Evolutionary conservation across 2,888 invertebrate genomes (phyloP).

Genomic region (Ptilodon capucinus): DNA sequence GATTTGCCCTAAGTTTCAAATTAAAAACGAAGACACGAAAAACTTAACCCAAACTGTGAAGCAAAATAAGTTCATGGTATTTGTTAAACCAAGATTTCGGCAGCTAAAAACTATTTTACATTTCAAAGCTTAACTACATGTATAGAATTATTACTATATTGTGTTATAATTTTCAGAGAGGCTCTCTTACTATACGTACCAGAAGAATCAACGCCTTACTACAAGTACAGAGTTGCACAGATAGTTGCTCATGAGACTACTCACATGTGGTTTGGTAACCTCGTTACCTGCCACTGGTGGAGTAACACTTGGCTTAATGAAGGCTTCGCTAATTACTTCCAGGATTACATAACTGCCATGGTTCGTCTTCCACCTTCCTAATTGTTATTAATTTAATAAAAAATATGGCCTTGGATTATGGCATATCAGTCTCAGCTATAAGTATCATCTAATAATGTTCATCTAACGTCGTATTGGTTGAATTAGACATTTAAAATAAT

Average conservation of each 20-base stretch:
- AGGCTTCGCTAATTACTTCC: conserved; percentile 88
- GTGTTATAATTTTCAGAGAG: conserved; percentile 52
- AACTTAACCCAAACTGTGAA: no score
- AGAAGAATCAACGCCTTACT: conserved; percentile 66
- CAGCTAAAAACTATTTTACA: no score
- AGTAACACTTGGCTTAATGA: conserved; percentile 88
- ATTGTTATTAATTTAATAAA: not conserved
- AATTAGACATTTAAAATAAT: no score
- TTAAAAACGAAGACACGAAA: no score
- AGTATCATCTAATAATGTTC: no score
- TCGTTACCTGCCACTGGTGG: conserved; percentile 91
- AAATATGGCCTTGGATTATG: no score
- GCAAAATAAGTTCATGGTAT: no score
- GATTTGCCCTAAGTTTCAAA: no score
- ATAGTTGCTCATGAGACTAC: conserved; percentile 89
- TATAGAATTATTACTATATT: not conserved
- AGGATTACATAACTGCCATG: conserved; percentile 82
- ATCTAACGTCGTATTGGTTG: no score
- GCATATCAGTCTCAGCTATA: no score
- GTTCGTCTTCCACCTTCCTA: conserved; percentile 28
- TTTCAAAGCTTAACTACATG: not conserved
- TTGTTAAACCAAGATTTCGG: no score
- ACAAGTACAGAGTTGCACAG: conserved; percentile 81
- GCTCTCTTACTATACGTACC: conserved; percentile 70
- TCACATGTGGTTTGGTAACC: conserved; percentile 93